Percentiles rank a stretch among this genome's conserved stretches.
phyloP scores from a whole-genome alignment of 2,113 vertebrate species.

The Ancistrus triradiatus region DNA sequence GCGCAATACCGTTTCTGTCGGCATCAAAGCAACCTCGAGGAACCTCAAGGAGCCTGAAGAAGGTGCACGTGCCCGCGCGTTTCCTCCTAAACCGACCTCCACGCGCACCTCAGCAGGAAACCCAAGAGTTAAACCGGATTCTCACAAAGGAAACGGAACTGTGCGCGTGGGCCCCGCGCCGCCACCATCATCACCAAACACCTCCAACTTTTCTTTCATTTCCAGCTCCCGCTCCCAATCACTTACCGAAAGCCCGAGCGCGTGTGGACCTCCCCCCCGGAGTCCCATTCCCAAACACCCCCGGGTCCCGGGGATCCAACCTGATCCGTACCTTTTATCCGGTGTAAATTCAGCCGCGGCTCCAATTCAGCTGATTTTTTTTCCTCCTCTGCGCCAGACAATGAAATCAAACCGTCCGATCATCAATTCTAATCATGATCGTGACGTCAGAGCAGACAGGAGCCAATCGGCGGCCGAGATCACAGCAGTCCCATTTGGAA shows the following conservation, averaged over 20 bases:
- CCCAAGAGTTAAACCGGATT: background rate
- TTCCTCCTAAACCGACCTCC: background rate
- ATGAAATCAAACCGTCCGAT: slow-evolving; percentile 98
- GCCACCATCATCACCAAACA: slow-evolving; percentile 53
- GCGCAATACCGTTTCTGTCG: too few species aligned
- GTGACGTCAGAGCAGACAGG: slow-evolving; percentile 87
- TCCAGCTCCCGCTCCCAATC: slow-evolving; percentile 41
- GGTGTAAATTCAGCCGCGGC: slow-evolving; percentile 68
- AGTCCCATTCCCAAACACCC: background rate
- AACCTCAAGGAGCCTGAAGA: too few species aligned
- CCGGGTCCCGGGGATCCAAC: background rate
- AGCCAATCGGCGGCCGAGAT: slow-evolving; percentile 80
- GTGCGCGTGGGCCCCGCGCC: slow-evolving; percentile 53
- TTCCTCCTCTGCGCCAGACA: slow-evolving; percentile 87
- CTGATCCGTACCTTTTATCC: slow-evolving; percentile 59
- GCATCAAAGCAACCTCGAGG: too few species aligned
- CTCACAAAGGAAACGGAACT: background rate
- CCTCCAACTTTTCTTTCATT: slow-evolving; percentile 66
- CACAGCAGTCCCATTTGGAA: slow-evolving; percentile 66
- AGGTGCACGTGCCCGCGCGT: too few species aligned
- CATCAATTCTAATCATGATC: slow-evolving; percentile 99
- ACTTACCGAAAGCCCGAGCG: background rate
- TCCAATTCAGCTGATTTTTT: slow-evolving; percentile 87
- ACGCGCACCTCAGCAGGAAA: too few species aligned
- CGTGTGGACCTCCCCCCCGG: background rate